Evolutionary conservation across 1,140 invertebrate species (phyloP).

Genomic region (Oedothorax gibbosus): DNA sequence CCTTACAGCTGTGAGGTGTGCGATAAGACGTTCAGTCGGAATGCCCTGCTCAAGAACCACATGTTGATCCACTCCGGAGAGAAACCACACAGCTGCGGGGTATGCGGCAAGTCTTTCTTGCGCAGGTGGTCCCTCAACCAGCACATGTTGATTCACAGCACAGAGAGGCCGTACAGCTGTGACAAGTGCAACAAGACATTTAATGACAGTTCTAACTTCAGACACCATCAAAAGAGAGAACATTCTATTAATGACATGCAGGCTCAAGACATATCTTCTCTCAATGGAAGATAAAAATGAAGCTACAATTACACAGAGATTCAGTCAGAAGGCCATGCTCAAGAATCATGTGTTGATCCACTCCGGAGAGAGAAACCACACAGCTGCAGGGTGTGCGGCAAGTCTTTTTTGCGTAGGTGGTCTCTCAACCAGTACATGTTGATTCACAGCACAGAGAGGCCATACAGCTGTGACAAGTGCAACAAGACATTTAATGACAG

Average conservation of each 20-base stretch:
- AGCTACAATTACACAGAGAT: too few species aligned
- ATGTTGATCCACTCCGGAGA: slow-evolving; percentile 99
- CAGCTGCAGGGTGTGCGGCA: slow-evolving; percentile 67
- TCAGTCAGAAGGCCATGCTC: slow-evolving; percentile 87
- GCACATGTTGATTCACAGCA: slow-evolving; percentile 11
- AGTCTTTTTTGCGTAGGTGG: slow-evolving; percentile 52
- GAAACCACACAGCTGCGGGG: slow-evolving; percentile 92
- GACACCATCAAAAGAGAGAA: slow-evolving; percentile 2
- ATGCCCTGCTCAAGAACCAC: slow-evolving; percentile 97
- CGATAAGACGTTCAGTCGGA: slow-evolving; percentile 97
- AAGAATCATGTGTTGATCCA: slow-evolving; percentile 65
- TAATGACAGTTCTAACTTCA: neutral
- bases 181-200: slow-evolving; percentile 11
- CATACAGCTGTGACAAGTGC: too few species aligned
- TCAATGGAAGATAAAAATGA: too few species aligned
- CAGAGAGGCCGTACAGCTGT: slow-evolving; percentile 24
- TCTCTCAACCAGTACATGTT: neutral
- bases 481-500: too few species aligned
- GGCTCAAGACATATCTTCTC: too few species aligned
- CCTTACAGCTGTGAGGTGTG: slow-evolving; percentile 95
- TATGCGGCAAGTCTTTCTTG: slow-evolving; percentile 66
- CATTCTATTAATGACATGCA: too few species aligned
- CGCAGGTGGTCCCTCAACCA: neutral
- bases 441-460: neutral
- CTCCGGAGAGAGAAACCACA: slow-evolving; percentile 66